Evolutionary conservation across 2,113 vertebrate genomes (phyloP).

Genomic region (Agelaius tricolor): DNA sequence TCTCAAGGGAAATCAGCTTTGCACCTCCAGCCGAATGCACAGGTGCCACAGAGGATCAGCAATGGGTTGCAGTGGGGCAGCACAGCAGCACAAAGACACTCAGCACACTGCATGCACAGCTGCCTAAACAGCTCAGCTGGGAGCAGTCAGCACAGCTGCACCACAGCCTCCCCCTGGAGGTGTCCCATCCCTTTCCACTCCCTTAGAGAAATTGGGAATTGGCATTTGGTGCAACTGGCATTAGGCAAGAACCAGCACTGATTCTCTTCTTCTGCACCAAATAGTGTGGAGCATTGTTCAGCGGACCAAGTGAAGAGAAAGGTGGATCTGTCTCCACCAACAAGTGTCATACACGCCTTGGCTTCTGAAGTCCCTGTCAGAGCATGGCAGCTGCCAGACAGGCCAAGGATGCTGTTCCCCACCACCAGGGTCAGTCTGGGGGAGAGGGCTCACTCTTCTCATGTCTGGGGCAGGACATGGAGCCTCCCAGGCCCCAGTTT

Average conservation of each 20-base stretch:
- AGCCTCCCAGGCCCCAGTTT: not conserved
- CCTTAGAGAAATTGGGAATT: not conserved
- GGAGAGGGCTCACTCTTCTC: not conserved
- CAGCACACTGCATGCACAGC: fast-evolving
- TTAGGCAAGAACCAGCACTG: not conserved
- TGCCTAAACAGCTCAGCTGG: not conserved
- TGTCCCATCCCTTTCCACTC: not conserved
- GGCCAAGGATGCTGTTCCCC: not conserved
- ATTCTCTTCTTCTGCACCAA: not conserved
- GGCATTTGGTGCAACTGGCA: not conserved
- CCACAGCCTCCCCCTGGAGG: not conserved
- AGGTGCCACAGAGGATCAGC: not conserved
- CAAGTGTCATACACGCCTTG: fast-evolving
- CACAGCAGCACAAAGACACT: fast-evolving
- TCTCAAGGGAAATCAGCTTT: not conserved
- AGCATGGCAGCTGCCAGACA: not conserved
- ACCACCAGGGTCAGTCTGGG: fast-evolving
- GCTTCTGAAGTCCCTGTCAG: not conserved
- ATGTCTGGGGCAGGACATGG: fast-evolving
- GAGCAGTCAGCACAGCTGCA: fast-evolving
- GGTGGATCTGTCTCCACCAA: not conserved
- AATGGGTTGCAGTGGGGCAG: not conserved
- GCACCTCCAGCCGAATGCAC: fast-evolving
- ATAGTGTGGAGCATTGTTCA: not conserved
- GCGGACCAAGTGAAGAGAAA: not conserved